phyloP scores from a whole-genome alignment of 2,888 invertebrate species.

The Gerris lacustris region DNA sequence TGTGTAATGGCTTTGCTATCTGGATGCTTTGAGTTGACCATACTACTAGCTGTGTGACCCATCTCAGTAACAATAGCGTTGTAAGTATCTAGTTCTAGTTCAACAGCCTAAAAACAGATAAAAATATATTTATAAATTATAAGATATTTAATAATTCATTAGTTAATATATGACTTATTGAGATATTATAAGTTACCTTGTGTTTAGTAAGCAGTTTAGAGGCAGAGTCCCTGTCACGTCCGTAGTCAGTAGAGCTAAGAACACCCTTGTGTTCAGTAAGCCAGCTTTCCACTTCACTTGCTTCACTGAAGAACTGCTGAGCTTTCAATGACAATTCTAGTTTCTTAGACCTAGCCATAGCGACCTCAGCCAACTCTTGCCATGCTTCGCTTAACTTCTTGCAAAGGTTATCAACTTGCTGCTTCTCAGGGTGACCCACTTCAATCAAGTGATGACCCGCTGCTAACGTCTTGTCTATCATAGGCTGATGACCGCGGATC shows the following conservation, averaged over 20 bases:
- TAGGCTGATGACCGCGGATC: constrained; percentile 70
- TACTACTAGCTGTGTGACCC: constrained; percentile 69
- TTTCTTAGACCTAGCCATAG: constrained; percentile 57
- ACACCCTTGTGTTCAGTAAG: constrained; percentile 74
- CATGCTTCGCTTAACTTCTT: constrained; percentile 58
- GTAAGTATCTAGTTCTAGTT: constrained; percentile 82
- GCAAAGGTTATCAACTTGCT: constrained; percentile 64
- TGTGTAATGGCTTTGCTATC: constrained; percentile 68
- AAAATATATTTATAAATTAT: constrained; percentile 3
- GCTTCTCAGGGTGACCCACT: constrained; percentile 65
- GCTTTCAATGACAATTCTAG: constrained; percentile 76
- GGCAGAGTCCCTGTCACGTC: constrained; percentile 79
- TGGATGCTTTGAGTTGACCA: constrained; percentile 68
- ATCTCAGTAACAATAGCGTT: constrained; percentile 84
- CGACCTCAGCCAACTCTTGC: constrained; percentile 57
- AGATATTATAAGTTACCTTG: constrained; percentile 47
- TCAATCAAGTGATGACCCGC: constrained; percentile 63
- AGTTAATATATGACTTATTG: too few species aligned
- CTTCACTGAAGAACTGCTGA: constrained; percentile 85
- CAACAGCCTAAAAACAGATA: constrained; percentile 52
- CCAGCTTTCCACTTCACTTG: constrained; percentile 86
- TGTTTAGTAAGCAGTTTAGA: constrained; percentile 89
- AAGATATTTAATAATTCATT: too few species aligned
- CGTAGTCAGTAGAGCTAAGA: constrained; percentile 69
- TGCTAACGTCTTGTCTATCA: constrained; percentile 69